Evolutionary conservation across 2,113 vertebrate genomes (phyloP), one percentile per base, ranked within the genome.

Genomic region (Malaclemys terrapin): DNA sequence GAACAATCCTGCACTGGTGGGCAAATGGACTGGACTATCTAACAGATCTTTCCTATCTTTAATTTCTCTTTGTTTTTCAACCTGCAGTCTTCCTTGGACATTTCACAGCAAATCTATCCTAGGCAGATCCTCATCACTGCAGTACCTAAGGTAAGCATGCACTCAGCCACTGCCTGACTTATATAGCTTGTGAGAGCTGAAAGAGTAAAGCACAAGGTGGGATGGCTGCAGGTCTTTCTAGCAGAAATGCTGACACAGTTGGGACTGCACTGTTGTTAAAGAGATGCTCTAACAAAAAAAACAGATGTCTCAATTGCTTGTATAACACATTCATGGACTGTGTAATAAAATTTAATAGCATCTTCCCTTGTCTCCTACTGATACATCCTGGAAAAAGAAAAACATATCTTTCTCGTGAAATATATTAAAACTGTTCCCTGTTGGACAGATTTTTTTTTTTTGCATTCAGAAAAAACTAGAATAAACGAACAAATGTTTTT

Each of bases 401-500:
- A 94, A 80, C 45, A 12, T 75, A 91, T 94, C 49, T 94, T 29
- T 88, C 57, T 87, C 13, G 57, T 79, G 59, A 93, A 93, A 92
- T 87, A 95, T 89, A 89, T 91, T 92, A 94, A 87, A 96, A 89
- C 78, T 29, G 10, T 27, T 95, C 69, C 47, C 49, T 62, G 72
- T 88, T 90, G 95, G 59, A 75, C 38, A 52, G 75, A 54, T 31
- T 95, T 45, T 45, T 6, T 69, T 87, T 62, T 96, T 89, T 93
- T n/a, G 35, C 72, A 96, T 3, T 85, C 59, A 91, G 85, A 95
- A 78, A 95, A 93, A 94, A 59, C 59, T 93, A 96, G 82, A 95
- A 92, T 82, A 78, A 93, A 97, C 84, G 87, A 97, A 88, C 53
- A 93, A 53, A 81, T 88, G 91, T 97, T 97, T 97, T 91, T 95